Evolutionary conservation across 2,113 vertebrate species (phyloP).

Genomic region (Onychorhynchus coronatus): DNA sequence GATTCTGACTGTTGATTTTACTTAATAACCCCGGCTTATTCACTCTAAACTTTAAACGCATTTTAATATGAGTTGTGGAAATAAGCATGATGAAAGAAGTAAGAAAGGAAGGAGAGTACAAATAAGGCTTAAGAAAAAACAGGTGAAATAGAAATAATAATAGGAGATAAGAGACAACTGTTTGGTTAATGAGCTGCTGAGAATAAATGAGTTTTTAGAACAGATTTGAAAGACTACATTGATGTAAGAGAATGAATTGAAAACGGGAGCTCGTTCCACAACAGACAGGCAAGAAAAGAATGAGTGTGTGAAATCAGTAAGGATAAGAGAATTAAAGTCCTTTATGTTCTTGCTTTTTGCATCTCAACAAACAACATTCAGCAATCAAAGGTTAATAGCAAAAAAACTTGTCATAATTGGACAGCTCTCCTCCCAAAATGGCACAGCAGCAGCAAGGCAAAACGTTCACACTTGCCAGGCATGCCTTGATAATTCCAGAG

Average conservation of each 20-base stretch:
- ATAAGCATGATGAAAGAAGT: neutral
- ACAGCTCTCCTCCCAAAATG: slow-evolving; percentile 22
- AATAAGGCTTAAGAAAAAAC: neutral
- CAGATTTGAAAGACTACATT: slow-evolving; percentile 28
- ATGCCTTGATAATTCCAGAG: slow-evolving; percentile 21
- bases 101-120: neutral
- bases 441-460: neutral
- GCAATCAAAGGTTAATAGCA: slow-evolving; percentile 46
- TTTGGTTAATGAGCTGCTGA: neutral
- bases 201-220: slow-evolving; percentile 30
- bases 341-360: slow-evolving; percentile 40
- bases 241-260: slow-evolving; percentile 5
- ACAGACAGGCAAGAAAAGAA: neutral
- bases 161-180: neutral
- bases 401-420: slow-evolving; percentile 42
- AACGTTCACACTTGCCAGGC: neutral
- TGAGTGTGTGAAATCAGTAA: slow-evolving; percentile 13
- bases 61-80: neutral
- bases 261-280: slow-evolving; percentile 8
- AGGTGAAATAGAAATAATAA: slow-evolving; percentile 18
- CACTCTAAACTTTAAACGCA: neutral
- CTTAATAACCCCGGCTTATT: neutral
- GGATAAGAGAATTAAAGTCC: slow-evolving; percentile 38
- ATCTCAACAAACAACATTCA: slow-evolving; percentile 11
- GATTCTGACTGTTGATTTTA: neutral